Evolutionary conservation across 2,888 invertebrate genomes (phyloP), one percentile per base, ranked within the genome.

Genomic region (Oligia latruncula): DNA sequence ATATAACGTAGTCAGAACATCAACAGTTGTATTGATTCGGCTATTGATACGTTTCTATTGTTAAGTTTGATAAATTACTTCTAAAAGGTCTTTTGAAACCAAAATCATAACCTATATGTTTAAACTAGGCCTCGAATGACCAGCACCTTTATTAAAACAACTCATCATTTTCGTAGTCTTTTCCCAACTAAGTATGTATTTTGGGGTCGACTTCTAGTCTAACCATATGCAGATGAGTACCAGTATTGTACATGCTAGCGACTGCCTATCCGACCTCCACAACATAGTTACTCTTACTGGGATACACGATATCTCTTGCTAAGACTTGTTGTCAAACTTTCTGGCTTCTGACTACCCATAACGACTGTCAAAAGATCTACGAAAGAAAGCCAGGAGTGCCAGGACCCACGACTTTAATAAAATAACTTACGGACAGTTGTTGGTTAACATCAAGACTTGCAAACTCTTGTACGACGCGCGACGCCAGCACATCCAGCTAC

Each of bases 11-110:
- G 76, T 77, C 20, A 20, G 52, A 73, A 40, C 52, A 43, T 23
- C n/a, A 71, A 55, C n/a, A 17, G 23, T 52, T 52, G 8, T 43
- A 77, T 74, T 64, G 74, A 77, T 77, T 77, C 64, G 4, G 23
- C 49, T 11, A 52, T 20, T 29, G 76, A 62, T 49, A 76, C n/a
- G 62, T 20, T 60, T 52, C 62, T n/a, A 74, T 77, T 52, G 52
- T 13, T 35, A 15, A 64, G 20, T 74, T 64, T 74, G 52, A 64
- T 52, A 40, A 74, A 74, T 23, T 29, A 64, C 64, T 52, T 17
- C 23, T 29, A 29, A n/a, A 52, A 74, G 77, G 64, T 23, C n/a
- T 40, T 17, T n/a, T 67, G 15, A n/a, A 49, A 29, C 52, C n/a
- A n/a, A 62, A 62, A 60, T 72, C 75, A 49, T 62, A 75, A 35